Percentiles rank a stretch among this genome's conserved stretches.
Conservation (phyloP, 2,797 vertebrate species). For the Falco berigora region DNA sequence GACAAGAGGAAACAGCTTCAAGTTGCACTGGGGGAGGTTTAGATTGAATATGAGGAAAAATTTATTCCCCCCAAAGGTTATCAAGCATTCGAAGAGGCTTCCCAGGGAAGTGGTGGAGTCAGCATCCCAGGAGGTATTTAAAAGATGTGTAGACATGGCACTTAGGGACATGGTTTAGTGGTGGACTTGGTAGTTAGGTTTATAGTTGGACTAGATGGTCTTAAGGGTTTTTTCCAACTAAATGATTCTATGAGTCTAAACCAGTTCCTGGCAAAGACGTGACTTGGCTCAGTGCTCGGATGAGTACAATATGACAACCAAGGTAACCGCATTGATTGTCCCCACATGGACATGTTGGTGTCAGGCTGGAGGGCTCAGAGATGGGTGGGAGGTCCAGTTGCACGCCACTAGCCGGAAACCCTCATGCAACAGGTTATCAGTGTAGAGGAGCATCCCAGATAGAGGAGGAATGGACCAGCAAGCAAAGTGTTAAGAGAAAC, state of each 20-base stretch:
- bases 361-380: neutral
- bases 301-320: rapidly evolving
- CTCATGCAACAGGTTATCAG: neutral
- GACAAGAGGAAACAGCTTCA: rapidly evolving
- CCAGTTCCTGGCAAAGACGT: neutral
- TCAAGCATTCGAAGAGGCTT: neutral
- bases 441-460: neutral
- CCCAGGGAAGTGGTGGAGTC: neutral
- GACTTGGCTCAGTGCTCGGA: neutral
- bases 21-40: neutral
- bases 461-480: neutral
- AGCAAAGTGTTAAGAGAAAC: neutral
- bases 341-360: rapidly evolving
- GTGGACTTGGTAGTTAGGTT: neutral
- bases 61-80: rapidly evolving
- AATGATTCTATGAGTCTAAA: neutral
- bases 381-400: neutral
- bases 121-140: too few relatives aligned
- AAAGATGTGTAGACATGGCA: neutral
- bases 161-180: neutral
- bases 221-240: neutral
- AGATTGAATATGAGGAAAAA: neutral
- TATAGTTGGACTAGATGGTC: rapidly evolving
- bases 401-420: rapidly evolving
- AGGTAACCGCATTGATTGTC: rapidly evolving